These are phyloP conservation scores for Drosophila biarmipes DNA, from an alignment of 1,140 invertebrate species.

Conservation along the genomic window DNA sequence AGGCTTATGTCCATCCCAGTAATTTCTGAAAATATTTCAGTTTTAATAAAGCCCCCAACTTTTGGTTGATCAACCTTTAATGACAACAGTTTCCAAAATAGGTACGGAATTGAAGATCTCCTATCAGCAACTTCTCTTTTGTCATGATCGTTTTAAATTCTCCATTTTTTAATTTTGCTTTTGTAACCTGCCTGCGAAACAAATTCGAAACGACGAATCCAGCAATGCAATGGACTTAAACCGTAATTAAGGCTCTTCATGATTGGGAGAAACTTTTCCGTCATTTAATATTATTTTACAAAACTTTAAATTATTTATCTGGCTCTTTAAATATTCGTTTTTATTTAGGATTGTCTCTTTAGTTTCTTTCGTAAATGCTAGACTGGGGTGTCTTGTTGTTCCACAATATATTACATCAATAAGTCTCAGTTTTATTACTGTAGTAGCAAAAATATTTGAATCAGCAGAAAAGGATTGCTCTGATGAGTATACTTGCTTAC, in stretches of 20 bases:
- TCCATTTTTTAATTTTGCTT: too few relatives aligned
- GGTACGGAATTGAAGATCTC: too few relatives aligned
- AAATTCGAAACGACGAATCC: conserved; percentile 2
- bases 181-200: background rate
- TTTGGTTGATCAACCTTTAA: too few relatives aligned
- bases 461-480: background rate
- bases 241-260: background rate
- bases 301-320: background rate
- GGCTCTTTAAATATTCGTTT: background rate
- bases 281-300: background rate
- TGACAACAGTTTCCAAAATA: too few relatives aligned
- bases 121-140: too few relatives aligned
- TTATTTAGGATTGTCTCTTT: background rate
- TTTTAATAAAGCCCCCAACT: too few relatives aligned
- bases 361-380: background rate
- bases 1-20: too few relatives aligned
- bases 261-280: background rate
- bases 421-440: background rate
- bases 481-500: background rate
- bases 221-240: conserved; percentile 3
- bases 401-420: too few relatives aligned
- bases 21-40: too few relatives aligned
- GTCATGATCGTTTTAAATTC: too few relatives aligned
- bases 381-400: background rate
- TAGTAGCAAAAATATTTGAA: background rate